phyloP scores from a whole-genome alignment of 2,113 vertebrate genomes.

The Serilophus lunatus region DNA sequence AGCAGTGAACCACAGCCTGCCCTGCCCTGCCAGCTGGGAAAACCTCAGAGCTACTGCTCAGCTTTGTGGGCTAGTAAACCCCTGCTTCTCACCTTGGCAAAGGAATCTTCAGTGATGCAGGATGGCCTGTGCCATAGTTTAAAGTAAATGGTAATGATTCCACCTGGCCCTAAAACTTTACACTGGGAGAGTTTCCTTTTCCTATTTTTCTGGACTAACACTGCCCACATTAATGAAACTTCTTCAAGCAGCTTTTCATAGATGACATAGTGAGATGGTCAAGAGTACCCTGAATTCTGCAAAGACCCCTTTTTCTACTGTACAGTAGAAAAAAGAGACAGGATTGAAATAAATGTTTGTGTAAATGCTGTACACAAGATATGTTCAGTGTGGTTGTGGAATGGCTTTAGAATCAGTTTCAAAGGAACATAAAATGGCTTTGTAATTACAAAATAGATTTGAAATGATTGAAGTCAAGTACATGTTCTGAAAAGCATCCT shows the following conservation, averaged over 20 bases:
- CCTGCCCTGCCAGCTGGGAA: not conserved
- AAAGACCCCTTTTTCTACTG: not conserved
- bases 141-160: not conserved
- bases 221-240: not conserved
- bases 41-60: not conserved
- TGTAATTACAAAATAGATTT: conserved; percentile 42
- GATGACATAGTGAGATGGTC: not conserved
- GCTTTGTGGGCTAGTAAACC: not conserved
- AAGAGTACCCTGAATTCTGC: not conserved
- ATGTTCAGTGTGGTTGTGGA: not conserved
- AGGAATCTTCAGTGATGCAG: not conserved
- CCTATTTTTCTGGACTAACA: not conserved
- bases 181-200: not conserved
- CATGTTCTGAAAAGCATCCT: conserved; percentile 8
- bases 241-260: not conserved
- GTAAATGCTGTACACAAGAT: not conserved
- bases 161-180: not conserved
- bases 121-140: accelerated
- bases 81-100: not conserved
- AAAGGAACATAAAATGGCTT: conserved; percentile 38
- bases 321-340: not conserved
- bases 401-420: conserved; percentile 33
- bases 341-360: not conserved
- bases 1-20: not conserved
- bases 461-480: conserved; percentile 28